phyloP scores from a whole-genome alignment of 2,113 vertebrate genomes.

The Emydura subglobosa region DNA sequence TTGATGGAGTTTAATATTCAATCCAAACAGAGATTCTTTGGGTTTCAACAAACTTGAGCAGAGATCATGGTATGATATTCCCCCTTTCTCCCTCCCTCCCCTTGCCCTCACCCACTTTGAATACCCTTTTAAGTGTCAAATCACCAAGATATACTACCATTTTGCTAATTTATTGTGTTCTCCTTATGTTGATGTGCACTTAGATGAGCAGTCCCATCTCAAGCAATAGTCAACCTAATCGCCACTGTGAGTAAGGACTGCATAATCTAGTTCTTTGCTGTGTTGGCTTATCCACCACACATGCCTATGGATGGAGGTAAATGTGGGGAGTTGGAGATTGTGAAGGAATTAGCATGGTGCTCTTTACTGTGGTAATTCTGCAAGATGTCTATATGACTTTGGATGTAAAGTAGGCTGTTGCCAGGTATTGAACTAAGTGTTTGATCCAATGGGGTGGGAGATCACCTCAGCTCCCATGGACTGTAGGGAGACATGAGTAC shows the following conservation, averaged over 20 bases:
- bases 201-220: background rate
- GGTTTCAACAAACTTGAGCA: background rate
- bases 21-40: background rate
- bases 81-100: background rate
- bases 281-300: background rate
- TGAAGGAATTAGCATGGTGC: background rate
- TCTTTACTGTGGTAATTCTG: background rate
- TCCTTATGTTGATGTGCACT: background rate
- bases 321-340: rapidly evolving
- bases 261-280: background rate
- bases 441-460: too few relatives aligned
- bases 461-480: background rate
- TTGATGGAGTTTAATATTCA: background rate
- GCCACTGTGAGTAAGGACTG: background rate
- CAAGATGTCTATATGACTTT: background rate
- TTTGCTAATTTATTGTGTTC: background rate
- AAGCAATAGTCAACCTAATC: background rate
- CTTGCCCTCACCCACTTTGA: background rate
- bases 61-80: background rate
- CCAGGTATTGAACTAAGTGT: background rate
- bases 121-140: background rate
- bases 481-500: background rate
- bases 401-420: background rate
- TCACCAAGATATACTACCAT: background rate
- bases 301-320: too few relatives aligned